Percentiles rank a stretch among this genome's conserved stretches.
Evolutionary conservation across 2,797 vertebrate genomes (phyloP).

Genomic region (Pachyuromys duprasi): DNA sequence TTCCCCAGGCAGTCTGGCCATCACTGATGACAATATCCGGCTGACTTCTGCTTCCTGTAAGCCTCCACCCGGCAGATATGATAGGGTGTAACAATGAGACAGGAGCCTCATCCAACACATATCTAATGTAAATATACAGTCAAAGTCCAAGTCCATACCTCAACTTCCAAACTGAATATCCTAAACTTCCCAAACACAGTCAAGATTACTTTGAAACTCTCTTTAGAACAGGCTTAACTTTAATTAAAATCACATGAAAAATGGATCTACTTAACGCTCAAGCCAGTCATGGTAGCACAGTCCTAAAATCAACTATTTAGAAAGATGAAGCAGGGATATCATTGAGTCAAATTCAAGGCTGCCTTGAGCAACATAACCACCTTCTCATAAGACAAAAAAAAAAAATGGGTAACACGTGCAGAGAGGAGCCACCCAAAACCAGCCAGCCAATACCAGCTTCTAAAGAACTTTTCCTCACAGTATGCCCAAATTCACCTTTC

Average conservation of each 20-base stretch:
- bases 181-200: slow-evolving; percentile 23
- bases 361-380: background rate
- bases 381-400: background rate
- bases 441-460: background rate
- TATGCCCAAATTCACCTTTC: background rate
- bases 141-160: slow-evolving; percentile 9
- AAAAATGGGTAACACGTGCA: background rate
- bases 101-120: background rate
- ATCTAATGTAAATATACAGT: background rate
- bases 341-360: background rate
- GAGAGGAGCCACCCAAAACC: background rate
- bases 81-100: background rate
- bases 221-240: slow-evolving; percentile 33
- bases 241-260: slow-evolving; percentile 54
- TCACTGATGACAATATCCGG: background rate
- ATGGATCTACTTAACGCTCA: slow-evolving; percentile 39
- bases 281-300: background rate
- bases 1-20: background rate
- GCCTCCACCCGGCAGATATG: background rate
- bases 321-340: background rate
- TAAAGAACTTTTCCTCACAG: background rate
- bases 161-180: slow-evolving; percentile 29
- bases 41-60: background rate
- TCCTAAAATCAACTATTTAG: background rate
- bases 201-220: slow-evolving; percentile 51